phyloP scores from a whole-genome alignment of 1,140 invertebrate species.

The Eurosta solidaginis region DNA sequence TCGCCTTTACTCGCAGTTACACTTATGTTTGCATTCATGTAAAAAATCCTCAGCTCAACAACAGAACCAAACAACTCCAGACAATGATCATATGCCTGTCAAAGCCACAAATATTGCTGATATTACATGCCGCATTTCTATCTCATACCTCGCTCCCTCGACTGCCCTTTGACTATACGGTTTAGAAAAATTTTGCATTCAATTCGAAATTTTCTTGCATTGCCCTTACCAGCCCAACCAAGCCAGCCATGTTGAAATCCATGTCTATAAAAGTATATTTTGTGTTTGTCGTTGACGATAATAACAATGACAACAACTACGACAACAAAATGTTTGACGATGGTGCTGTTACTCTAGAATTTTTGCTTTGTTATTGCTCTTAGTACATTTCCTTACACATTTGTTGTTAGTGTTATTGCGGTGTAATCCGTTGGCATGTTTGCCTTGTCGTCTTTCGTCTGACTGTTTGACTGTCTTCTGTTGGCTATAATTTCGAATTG shows the following conservation, averaged over 20 bases:
- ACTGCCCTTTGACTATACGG: neutral
- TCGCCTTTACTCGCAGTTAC: conserved; percentile 10
- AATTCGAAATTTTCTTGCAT: too few species aligned
- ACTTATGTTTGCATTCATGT: neutral
- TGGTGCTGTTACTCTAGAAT: neutral
- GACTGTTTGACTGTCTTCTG: neutral
- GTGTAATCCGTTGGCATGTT: neutral
- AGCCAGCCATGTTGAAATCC: too few species aligned
- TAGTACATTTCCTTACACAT: neutral
- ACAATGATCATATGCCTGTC: neutral
- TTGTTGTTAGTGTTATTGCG: conserved; percentile 6
- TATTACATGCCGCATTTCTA: neutral
- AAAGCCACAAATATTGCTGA: neutral
- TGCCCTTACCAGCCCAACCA: too few species aligned
- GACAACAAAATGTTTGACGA: too few species aligned
- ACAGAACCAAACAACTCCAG: neutral
- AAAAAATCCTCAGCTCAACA: neutral
- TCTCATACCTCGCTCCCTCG: neutral
- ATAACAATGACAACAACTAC: too few species aligned
- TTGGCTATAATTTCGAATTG: conserved; percentile 22
- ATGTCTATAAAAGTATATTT: too few species aligned
- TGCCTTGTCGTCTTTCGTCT: neutral
- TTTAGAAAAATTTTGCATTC: too few species aligned
- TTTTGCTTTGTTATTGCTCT: neutral
- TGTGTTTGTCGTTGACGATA: too few species aligned